A percentile compares a stretch with the other conserved stretches of the same genome.
Conservation (phyloP, 2,113 vertebrate genomes). For the Procavia capensis region DNA sequence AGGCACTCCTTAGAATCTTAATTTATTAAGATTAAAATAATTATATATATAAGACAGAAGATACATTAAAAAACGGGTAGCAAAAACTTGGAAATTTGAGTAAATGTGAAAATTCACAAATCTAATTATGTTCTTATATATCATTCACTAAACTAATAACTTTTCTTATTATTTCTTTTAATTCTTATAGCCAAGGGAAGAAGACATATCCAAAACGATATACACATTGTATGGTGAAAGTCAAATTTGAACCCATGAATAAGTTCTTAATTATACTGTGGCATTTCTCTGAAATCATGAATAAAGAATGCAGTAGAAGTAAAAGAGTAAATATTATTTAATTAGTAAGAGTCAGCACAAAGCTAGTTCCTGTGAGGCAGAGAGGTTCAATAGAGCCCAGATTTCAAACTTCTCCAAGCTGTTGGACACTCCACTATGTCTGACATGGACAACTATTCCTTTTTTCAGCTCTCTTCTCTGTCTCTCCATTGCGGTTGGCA, state of each 20-base stretch:
- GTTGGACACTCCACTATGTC: too few species aligned
- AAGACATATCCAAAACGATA: not conserved
- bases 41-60: not conserved
- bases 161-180: slow-evolving; percentile 19
- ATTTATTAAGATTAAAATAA: slow-evolving; percentile 16
- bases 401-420: too few species aligned
- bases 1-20: not conserved
- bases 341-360: too few species aligned
- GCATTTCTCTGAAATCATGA: not conserved
- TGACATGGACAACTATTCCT: too few species aligned
- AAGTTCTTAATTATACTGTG: not conserved
- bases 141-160: not conserved
- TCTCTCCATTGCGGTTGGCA: too few species aligned
- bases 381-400: too few species aligned
- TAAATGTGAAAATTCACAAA: not conserved
- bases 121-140: not conserved
- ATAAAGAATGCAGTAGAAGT: slow-evolving; percentile 10
- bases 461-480: too few species aligned
- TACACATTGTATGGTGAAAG: not conserved
- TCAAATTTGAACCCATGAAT: not conserved
- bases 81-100: not conserved
- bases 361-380: too few species aligned
- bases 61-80: not conserved
- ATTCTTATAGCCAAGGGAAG: not conserved
- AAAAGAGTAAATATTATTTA: not conserved